phyloP scores from a whole-genome alignment of 2,113 vertebrate species.

The Nannobrachium achirus region DNA sequence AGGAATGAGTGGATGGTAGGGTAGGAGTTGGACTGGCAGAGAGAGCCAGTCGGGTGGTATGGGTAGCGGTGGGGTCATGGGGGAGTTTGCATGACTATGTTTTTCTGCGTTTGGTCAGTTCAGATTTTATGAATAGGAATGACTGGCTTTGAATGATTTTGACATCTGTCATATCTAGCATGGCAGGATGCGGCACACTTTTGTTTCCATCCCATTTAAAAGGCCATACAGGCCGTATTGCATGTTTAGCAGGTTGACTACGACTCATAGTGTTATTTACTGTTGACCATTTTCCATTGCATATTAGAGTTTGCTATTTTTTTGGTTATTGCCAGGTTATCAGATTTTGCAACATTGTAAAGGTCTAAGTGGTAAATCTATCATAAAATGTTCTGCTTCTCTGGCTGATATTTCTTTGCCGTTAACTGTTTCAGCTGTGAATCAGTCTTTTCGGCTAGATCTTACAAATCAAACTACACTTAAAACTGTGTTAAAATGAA shows the following conservation, averaged over 20 bases:
- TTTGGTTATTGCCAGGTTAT: too few relatives aligned
- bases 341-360: background rate
- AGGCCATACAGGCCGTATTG: background rate
- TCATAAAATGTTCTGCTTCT: too few relatives aligned
- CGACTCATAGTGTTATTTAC: too few relatives aligned
- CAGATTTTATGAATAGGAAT: constrained; percentile 4
- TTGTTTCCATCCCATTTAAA: background rate
- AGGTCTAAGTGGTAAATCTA: background rate
- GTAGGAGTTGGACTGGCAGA: background rate
- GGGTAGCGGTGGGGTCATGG: background rate
- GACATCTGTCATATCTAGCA: constrained; percentile 36
- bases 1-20: constrained; percentile 1
- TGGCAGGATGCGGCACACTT: constrained; percentile 5
- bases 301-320: too few relatives aligned
- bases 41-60: background rate
- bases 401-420: too few relatives aligned
- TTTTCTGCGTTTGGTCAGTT: too few relatives aligned
- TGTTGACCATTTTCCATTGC: too few relatives aligned
- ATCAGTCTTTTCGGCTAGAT: too few relatives aligned
- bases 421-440: too few relatives aligned
- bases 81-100: background rate
- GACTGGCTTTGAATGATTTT: constrained; percentile 31
- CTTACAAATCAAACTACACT: too few relatives aligned
- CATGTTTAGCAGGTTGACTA: too few relatives aligned
- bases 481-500: too few relatives aligned